A percentile compares a stretch with the other conserved stretches of the same genome.
Evolutionary conservation across 2,797 vertebrate species (phyloP).

Genomic region (Hirundo rustica): DNA sequence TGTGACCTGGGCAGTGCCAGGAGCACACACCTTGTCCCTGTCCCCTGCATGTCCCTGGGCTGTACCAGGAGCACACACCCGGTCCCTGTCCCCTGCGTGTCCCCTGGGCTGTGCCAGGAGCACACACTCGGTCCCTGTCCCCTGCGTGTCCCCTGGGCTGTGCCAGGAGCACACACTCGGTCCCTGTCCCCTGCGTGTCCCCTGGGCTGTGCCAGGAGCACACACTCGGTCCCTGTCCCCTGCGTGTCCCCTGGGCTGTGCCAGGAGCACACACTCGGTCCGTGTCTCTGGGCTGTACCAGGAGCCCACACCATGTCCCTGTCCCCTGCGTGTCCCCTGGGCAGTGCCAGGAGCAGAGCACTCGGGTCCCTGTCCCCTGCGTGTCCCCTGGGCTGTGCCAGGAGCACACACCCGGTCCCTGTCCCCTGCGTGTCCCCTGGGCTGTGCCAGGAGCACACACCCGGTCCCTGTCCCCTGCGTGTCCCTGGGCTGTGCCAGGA

Average conservation of each 20-base stretch:
- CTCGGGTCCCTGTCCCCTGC: too few species aligned
- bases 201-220: not conserved
- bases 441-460: too few species aligned
- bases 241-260: too few species aligned
- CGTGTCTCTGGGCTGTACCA: not conserved
- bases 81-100: not conserved
- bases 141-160: not conserved
- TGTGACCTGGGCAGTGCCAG: not conserved
- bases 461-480: fast-evolving
- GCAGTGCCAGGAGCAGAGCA: fast-evolving
- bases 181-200: too few species aligned
- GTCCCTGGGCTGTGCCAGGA: fast-evolving
- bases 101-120: fast-evolving
- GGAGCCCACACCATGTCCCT: too few species aligned
- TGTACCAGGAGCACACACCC: fast-evolving
- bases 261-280: fast-evolving
- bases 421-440: too few species aligned
- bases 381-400: not conserved
- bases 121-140: fast-evolving
- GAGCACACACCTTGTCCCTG: fast-evolving
- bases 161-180: fast-evolving
- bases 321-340: not conserved
- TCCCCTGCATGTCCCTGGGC: not conserved
- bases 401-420: fast-evolving
- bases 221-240: not conserved